These are phyloP conservation scores for Aptenodytes forsteri DNA, from an alignment of 2,113 vertebrate species.

Conservation along the genomic window DNA sequence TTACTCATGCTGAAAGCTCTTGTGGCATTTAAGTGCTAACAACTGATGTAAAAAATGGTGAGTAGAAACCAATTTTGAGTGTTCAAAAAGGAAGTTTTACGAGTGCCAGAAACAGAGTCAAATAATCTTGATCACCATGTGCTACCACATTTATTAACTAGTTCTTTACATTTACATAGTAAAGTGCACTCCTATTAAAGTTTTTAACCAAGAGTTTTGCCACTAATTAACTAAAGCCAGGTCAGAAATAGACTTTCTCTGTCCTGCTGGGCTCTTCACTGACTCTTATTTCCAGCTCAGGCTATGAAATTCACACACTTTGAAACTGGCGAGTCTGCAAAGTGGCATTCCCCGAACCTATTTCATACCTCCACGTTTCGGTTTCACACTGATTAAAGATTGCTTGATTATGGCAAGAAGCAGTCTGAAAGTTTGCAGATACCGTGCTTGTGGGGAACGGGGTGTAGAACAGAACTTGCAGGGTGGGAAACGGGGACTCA, in stretches of 20 bases:
- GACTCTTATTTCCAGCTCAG: not conserved
- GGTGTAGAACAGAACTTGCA: not conserved
- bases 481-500: not conserved
- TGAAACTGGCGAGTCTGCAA: not conserved
- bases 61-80: not conserved
- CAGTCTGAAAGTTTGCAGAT: not conserved
- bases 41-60: not conserved
- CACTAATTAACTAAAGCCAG: not conserved
- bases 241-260: not conserved
- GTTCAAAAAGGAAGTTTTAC: not conserved
- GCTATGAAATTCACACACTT: not conserved
- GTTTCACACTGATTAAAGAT: not conserved
- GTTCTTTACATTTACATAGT: not conserved
- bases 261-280: not conserved
- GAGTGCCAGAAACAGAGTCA: not conserved
- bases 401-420: not conserved
- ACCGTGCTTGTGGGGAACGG: not conserved
- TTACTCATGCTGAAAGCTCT: conserved; percentile 42
- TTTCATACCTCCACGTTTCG: not conserved
- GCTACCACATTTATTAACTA: not conserved
- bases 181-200: not conserved
- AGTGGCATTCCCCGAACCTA: not conserved
- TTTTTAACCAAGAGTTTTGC: not conserved
- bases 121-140: not conserved
- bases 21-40: conserved; percentile 18